Percentiles rank a stretch among this genome's conserved stretches.
Evolutionary conservation across 2,888 invertebrate genomes (phyloP).

Genomic region (Deroplatys truncata): DNA sequence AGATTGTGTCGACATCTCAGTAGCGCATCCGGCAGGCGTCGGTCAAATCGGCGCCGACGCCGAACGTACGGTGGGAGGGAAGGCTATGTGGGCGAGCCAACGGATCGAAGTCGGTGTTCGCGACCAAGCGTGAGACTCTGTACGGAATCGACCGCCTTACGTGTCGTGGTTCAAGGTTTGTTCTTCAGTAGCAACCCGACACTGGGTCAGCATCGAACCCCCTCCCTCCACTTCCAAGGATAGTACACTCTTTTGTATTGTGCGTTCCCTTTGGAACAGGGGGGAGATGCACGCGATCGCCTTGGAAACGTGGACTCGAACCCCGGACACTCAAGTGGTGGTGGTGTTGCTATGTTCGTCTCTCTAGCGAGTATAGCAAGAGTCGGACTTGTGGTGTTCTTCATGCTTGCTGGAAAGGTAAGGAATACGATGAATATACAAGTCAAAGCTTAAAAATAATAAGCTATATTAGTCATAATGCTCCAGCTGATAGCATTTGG

Average conservation of each 20-base stretch:
- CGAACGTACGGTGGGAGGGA: not conserved
- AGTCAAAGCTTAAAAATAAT: too few relatives aligned
- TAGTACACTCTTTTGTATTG: not conserved
- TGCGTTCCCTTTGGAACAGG: not conserved
- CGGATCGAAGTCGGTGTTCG: not conserved
- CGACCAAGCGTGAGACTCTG: not conserved
- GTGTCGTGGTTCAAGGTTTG: not conserved
- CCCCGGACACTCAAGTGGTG: not conserved
- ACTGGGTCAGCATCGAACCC: not conserved
- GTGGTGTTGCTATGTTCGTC: not conserved
- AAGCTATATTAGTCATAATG: too few relatives aligned
- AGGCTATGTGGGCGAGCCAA: not conserved
- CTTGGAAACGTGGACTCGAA: not conserved
- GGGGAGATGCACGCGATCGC: not conserved
- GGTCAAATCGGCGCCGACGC: slow-evolving; percentile 8
- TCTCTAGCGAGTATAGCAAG: not conserved
- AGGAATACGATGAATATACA: not conserved
- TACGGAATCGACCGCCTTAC: not conserved
- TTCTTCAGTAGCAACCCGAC: not conserved
- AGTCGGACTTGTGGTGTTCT: not conserved
- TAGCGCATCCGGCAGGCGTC: not conserved
- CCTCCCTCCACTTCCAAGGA: not conserved
- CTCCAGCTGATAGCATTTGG: too few relatives aligned
- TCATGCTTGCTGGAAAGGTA: slow-evolving; percentile 14
- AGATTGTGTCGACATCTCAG: not conserved